These are phyloP conservation scores for Microctonus aethiopoides DNA, from an alignment of 2,888 invertebrate genomes.

Conservation along the genomic window DNA sequence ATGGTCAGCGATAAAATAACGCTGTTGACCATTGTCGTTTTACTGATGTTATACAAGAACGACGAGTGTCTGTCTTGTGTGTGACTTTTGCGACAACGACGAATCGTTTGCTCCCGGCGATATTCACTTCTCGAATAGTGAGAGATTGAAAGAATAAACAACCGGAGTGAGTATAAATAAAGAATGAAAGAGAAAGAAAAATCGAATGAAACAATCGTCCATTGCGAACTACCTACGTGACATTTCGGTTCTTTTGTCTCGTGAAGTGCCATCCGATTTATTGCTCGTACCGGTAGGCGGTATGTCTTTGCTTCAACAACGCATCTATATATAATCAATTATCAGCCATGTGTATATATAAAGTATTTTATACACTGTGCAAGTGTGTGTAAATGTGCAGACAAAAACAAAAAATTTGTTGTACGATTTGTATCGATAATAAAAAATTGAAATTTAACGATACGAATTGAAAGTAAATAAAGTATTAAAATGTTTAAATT, in stretches of 20 bases:
- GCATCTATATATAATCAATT: not conserved
- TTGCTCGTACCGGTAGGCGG: slow-evolving; percentile 44
- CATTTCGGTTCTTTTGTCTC: slow-evolving; percentile 41
- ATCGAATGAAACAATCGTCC: slow-evolving; percentile 33
- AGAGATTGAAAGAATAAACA: slow-evolving; percentile 15
- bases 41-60: slow-evolving; percentile 4
- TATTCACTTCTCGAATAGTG: slow-evolving; percentile 14
- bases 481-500: not conserved
- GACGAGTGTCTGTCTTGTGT: slow-evolving; percentile 20
- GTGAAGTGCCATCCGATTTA: slow-evolving; percentile 44
- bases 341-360: not conserved
- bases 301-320: slow-evolving; percentile 37
- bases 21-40: slow-evolving; percentile 21
- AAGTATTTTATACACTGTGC: not conserved
- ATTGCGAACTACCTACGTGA: slow-evolving; percentile 35
- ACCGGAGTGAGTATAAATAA: slow-evolving; percentile 20
- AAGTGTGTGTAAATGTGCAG: not conserved
- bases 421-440: not conserved
- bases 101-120: slow-evolving; percentile 30
- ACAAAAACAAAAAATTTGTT: too few species aligned
- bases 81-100: slow-evolving; percentile 12
- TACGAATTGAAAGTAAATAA: not conserved
- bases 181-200: slow-evolving; percentile 29
- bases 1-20: slow-evolving; percentile 14
- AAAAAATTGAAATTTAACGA: not conserved